These are phyloP conservation scores for Uria lomvia DNA, from an alignment of 2,113 vertebrate genomes.

Conservation along the genomic window DNA sequence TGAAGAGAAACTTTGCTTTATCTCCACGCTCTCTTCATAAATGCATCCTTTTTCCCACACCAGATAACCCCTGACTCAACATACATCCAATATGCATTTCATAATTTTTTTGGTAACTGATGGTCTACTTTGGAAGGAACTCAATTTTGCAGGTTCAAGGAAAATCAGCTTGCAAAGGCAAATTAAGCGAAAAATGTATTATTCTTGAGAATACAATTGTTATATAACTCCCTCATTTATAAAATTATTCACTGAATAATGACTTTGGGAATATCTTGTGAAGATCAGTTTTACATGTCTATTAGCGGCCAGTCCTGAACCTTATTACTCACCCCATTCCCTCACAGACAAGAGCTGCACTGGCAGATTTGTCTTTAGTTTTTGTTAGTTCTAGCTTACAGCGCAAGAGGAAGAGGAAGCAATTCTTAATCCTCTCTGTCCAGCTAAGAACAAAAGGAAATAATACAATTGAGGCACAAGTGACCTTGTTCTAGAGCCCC, in stretches of 20 bases:
- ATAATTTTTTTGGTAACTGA: neutral
- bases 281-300: neutral
- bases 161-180: neutral
- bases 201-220: neutral
- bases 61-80: neutral
- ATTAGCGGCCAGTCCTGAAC: neutral
- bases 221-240: constrained; percentile 10
- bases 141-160: constrained; percentile 2
- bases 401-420: neutral
- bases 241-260: constrained; percentile 12
- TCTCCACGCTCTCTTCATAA: neutral
- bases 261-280: neutral
- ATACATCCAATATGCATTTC: neutral
- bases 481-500: neutral
- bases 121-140: neutral
- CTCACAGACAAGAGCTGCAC: neutral
- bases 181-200: neutral
- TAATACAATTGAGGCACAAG: neutral
- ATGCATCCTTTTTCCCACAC: neutral
- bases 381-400: neutral
- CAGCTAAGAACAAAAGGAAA: neutral
- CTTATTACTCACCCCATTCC: neutral
- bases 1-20: neutral
- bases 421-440: neutral
- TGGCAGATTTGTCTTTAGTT: neutral